These are phyloP conservation scores for Charina bottae DNA, from an alignment of 2,113 vertebrate genomes.

Conservation along the genomic window DNA sequence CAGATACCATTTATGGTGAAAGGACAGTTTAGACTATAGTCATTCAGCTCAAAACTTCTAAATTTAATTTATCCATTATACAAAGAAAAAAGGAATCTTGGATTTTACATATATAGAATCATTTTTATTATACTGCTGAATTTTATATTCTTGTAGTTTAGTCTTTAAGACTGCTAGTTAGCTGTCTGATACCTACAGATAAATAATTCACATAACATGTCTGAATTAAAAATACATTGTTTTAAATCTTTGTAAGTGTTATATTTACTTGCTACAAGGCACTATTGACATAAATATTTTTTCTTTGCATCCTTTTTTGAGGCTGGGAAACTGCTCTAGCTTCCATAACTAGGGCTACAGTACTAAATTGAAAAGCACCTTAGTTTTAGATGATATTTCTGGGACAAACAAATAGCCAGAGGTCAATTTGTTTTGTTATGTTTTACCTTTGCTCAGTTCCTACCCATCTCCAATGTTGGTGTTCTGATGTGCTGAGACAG, in stretches of 20 bases:
- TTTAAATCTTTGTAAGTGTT: background rate
- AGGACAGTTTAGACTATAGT: background rate
- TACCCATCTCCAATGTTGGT: background rate
- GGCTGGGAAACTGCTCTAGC: background rate
- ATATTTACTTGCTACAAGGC: background rate
- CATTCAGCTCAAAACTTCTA: background rate
- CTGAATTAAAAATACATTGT: background rate
- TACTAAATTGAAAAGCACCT: background rate
- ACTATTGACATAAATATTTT: background rate
- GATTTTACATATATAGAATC: too few species aligned
- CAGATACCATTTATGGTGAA: too few species aligned
- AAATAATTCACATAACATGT: background rate
- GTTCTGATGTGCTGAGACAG: background rate
- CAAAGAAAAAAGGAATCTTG: background rate
- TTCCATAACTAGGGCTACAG: background rate
- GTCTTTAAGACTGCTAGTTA: background rate
- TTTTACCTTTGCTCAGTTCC: background rate
- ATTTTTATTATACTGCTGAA: too few species aligned
- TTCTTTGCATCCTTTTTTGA: background rate
- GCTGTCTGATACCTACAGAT: background rate
- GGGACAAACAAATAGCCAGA: too few species aligned
- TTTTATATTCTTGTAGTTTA: too few species aligned
- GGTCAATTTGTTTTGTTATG: background rate
- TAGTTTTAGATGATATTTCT: background rate
- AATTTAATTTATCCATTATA: background rate